A percentile compares a stretch with the other conserved stretches of the same genome.
These are phyloP conservation scores for Theropithecus gelada DNA, from an alignment of 2,113 vertebrate genomes.

Conservation along the genomic window DNA sequence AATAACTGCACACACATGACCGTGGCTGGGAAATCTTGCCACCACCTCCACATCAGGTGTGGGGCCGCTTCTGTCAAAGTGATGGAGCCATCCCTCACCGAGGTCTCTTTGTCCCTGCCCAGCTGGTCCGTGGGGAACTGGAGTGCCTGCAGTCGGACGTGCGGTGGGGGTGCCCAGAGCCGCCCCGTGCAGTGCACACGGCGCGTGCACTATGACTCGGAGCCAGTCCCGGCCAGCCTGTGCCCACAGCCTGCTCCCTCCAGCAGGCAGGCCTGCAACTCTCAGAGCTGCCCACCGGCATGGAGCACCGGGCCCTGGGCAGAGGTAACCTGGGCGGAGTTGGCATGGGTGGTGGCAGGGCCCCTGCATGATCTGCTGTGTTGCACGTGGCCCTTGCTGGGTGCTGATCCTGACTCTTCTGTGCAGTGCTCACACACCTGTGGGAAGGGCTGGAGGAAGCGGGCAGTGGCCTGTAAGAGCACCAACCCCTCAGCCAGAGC, in stretches of 20 bases:
- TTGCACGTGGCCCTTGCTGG: background rate
- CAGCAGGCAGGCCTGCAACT: slow-evolving; percentile 84
- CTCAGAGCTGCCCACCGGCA: slow-evolving; percentile 86
- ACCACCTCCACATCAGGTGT: accelerated
- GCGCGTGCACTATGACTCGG: slow-evolving; percentile 73
- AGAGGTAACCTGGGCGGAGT: slow-evolving; percentile 82
- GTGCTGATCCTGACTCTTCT: background rate
- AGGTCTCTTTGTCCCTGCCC: slow-evolving; percentile 36
- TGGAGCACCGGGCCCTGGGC: slow-evolving; percentile 91
- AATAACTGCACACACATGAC: accelerated
- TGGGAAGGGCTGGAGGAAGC: slow-evolving; percentile 89
- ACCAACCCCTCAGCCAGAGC: slow-evolving; percentile 71
- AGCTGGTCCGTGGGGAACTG: slow-evolving; percentile 92
- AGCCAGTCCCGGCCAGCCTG: slow-evolving; percentile 76
- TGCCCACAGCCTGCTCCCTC: slow-evolving; percentile 82
- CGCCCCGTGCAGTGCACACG: slow-evolving; percentile 86
- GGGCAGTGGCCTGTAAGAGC: slow-evolving; percentile 87
- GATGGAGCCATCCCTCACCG: background rate
- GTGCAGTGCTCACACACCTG: slow-evolving; percentile 91
- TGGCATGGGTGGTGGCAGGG: accelerated
- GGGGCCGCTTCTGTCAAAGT: accelerated
- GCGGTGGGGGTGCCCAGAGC: slow-evolving; percentile 88
- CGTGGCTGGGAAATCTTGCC: accelerated
- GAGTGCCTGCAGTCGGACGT: slow-evolving; percentile 89
- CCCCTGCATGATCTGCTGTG: background rate